Evolutionary conservation across 2,888 invertebrate species (phyloP).

Genomic region (Didymodactylos carnosus): DNA sequence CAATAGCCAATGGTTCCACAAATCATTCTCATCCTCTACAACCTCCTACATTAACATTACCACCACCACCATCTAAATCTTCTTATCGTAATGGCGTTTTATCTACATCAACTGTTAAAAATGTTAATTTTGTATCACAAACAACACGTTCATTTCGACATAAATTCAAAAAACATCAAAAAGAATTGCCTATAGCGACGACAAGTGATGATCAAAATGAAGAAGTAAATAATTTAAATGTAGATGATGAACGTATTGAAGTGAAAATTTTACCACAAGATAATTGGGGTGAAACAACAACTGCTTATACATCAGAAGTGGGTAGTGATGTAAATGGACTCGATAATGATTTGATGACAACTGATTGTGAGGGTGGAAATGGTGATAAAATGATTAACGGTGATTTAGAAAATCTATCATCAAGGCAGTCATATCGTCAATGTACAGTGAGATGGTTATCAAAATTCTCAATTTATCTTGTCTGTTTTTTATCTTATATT

Average conservation of each 20-base stretch:
- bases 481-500: not conserved
- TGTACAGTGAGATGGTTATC: not conserved
- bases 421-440: not conserved
- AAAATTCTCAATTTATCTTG: not conserved
- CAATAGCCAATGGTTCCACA: not conserved
- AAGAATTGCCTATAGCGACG: too few relatives aligned
- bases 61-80: too few relatives aligned
- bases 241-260: constrained; percentile 49
- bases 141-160: not conserved
- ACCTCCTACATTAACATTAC: too few relatives aligned
- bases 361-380: not conserved
- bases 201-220: not conserved
- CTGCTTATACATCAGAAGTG: constrained; percentile 83
- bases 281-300: constrained; percentile 96
- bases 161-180: too few relatives aligned
- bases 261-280: constrained; percentile 87
- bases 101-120: too few relatives aligned
- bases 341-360: not conserved
- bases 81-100: too few relatives aligned
- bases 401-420: not conserved
- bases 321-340: constrained; percentile 49
- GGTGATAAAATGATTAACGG: not conserved
- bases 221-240: too few relatives aligned
- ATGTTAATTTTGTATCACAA: not conserved
- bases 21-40: not conserved